These are phyloP conservation scores for Tetraneura akinire DNA, from an alignment of 1,140 invertebrate species.

Conservation along the genomic window DNA sequence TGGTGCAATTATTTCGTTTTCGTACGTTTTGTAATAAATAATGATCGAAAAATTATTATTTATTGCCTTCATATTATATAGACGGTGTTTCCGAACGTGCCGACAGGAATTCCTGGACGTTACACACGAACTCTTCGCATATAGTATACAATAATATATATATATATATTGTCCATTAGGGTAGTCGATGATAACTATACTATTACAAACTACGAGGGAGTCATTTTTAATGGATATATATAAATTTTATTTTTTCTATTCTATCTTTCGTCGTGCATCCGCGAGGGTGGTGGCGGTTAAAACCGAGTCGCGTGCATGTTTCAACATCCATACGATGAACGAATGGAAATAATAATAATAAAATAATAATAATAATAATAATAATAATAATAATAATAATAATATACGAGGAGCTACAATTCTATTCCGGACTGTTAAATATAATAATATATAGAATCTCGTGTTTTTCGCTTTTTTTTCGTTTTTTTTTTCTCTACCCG, in stretches of 20 bases:
- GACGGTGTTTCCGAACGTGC: slow-evolving; percentile 19
- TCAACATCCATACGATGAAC: neutral
- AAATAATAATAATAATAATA: too few relatives aligned
- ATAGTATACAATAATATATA: too few relatives aligned
- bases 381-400: too few relatives aligned
- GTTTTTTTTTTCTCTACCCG: too few relatives aligned
- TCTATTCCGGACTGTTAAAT: too few relatives aligned
- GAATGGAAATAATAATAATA: neutral
- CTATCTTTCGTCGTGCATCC: neutral
- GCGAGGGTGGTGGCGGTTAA: neutral
- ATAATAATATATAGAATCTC: too few relatives aligned
- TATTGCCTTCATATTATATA: slow-evolving; percentile 8
- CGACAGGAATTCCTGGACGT: slow-evolving; percentile 43
- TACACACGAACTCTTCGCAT: slow-evolving; percentile 13
- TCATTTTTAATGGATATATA: slow-evolving; percentile 18
- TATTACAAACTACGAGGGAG: too few relatives aligned
- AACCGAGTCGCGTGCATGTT: slow-evolving; percentile 6
- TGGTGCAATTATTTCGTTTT: too few relatives aligned
- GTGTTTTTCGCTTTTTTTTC: too few relatives aligned
- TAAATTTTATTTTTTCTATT: neutral
- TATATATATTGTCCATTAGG: slow-evolving; percentile 31
- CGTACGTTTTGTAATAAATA: too few relatives aligned
- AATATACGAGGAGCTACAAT: too few relatives aligned
- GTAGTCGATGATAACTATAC: neutral
- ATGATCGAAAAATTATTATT: neutral